Evolutionary conservation across 2,888 invertebrate genomes (phyloP), one percentile per base, ranked within the genome.

Genomic region (Leucophenga maculata): DNA sequence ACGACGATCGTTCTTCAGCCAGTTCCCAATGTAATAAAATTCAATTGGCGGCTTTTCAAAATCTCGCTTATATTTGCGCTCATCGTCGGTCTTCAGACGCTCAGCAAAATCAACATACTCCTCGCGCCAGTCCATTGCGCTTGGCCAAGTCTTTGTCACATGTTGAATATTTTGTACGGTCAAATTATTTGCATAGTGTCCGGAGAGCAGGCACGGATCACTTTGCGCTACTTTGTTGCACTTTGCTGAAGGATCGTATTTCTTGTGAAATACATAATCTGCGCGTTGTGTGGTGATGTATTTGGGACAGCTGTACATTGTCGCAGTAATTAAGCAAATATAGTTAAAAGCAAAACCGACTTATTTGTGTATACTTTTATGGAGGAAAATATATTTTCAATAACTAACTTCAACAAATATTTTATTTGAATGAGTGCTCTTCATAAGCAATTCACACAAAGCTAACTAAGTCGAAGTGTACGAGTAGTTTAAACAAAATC

Each of bases 81-180:
- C 76, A 20, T 80, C 80, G 54, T 80, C 80, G 77, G 79, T 78
- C 1, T 76, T 76, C 1, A 77, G 68, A n/a, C 82, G 77, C 22
- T 60, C 0, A 6, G 83, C 6, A 44, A 74, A 80, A 20, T 80
- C 77, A 0, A 66, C 60, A 59, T 80, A 80, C 6, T 80, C 80
- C 65, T 80, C 83, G 0, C 80, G 83, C 77, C 78, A 78, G 67
- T 78, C 72, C 80, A 76, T 79, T 6, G 82, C 68, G n/a, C 71
- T 69, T 0, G 80, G 83, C 83, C 83, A 80, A 22, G 76, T 70
- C 22, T 65, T 73, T 3, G 80, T 80, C 31, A 52, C 73, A 6
- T 68, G 39, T 52, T 83, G 67, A 0, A 68, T 1, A 0, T 72
- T 67, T 6, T 73, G 66, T 0, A 83, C 74, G 31, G 71, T 78